Percentiles rank a stretch among this genome's conserved stretches.
These are phyloP conservation scores for Portevinia maculata DNA, from an alignment of 2,888 invertebrate genomes.

Conservation along the genomic window DNA sequence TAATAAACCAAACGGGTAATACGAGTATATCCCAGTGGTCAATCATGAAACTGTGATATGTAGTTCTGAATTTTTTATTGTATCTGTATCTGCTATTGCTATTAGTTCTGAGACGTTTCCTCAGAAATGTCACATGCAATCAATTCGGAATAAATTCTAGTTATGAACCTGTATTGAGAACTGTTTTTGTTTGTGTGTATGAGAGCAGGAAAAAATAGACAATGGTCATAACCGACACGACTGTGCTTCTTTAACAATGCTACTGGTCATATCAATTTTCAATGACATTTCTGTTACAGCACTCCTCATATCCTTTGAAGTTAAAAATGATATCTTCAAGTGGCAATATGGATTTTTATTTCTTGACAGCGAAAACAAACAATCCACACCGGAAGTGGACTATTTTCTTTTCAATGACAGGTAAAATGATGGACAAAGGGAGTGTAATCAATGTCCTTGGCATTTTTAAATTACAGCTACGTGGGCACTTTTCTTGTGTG, in stretches of 20 bases:
- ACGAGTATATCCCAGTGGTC: slow-evolving; percentile 47
- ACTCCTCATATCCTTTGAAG: slow-evolving; percentile 59
- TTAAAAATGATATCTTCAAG: neutral
- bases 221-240: slow-evolving; percentile 25
- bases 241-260: slow-evolving; percentile 21
- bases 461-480: slow-evolving; percentile 42
- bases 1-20: slow-evolving; percentile 41
- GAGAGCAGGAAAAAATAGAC: slow-evolving; percentile 33
- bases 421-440: slow-evolving; percentile 17
- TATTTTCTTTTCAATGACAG: slow-evolving; percentile 38
- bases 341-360: neutral
- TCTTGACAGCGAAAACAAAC: slow-evolving; percentile 63
- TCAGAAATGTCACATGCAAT: slow-evolving; percentile 66
- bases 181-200: neutral
- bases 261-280: slow-evolving; percentile 66
- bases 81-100: neutral
- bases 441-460: slow-evolving; percentile 53
- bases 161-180: neutral
- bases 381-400: slow-evolving; percentile 56
- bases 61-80: slow-evolving; percentile 61
- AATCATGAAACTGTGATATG: slow-evolving; percentile 9
- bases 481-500: neutral
- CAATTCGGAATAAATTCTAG: slow-evolving; percentile 9
- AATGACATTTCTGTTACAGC: slow-evolving; percentile 51
- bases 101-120: slow-evolving; percentile 23